Evolutionary conservation across 2,113 vertebrate genomes (phyloP).

Genomic region (Mus spicilegus): DNA sequence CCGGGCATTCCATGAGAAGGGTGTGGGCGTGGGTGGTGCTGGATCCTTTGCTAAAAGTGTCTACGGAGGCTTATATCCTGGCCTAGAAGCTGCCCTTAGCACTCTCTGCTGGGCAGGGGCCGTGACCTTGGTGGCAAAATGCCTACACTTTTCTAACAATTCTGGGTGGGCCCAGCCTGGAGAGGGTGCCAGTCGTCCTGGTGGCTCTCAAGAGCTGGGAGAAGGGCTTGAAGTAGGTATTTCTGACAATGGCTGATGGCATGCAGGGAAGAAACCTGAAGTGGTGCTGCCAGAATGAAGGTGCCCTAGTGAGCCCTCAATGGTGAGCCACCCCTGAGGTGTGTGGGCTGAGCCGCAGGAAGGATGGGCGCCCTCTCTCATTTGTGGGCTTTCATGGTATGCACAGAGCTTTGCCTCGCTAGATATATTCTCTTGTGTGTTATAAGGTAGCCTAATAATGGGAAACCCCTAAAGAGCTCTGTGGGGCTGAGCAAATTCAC

Average conservation of each 20-base stretch:
- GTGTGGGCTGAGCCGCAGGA: not conserved
- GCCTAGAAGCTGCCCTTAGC: not conserved
- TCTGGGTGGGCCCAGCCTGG: not conserved
- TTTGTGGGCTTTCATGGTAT: not conserved
- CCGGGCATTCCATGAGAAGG: not conserved
- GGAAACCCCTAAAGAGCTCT: not conserved
- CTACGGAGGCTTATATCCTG: not conserved
- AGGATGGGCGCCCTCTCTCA: not conserved
- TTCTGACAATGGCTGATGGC: not conserved
- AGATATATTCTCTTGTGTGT: not conserved
- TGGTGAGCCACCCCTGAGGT: not conserved
- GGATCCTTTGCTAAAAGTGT: not conserved
- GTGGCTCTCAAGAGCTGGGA: not conserved
- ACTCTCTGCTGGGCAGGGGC: not conserved
- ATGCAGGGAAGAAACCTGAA: not conserved
- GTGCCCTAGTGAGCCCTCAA: not conserved
- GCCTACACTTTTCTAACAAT: slow-evolving; percentile 25
- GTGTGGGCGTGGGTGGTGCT: not conserved
- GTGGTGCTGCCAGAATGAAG: not conserved
- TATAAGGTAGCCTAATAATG: not conserved
- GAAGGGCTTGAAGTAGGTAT: not conserved
- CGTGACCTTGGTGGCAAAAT: not conserved
- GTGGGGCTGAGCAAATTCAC: not conserved
- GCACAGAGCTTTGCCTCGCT: not conserved
- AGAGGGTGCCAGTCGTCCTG: not conserved